Evolutionary conservation across 2,113 vertebrate species (phyloP).

Genomic region (Hippolais icterina): DNA sequence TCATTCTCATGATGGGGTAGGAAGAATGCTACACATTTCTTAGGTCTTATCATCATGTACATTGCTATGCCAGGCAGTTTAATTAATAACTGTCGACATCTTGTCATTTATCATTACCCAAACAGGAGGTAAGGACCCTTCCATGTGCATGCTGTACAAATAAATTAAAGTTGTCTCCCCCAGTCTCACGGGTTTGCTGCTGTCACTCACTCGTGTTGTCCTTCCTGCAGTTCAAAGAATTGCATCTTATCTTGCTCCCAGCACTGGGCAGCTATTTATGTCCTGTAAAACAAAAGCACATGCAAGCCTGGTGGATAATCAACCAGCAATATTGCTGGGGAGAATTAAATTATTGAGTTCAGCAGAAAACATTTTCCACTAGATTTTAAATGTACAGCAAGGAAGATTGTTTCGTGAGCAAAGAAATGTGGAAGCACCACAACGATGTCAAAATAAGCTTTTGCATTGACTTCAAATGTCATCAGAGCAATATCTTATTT

Average conservation of each 20-base stretch:
- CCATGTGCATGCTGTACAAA: background rate
- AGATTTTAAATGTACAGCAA: background rate
- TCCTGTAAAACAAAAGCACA: background rate
- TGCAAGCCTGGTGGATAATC: background rate
- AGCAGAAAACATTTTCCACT: rapidly evolving
- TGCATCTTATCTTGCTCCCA: background rate
- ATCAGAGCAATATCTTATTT: background rate
- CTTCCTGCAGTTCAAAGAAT: background rate
- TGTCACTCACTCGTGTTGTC: background rate
- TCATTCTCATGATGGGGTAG: conserved; percentile 72
- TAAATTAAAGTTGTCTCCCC: conserved; percentile 48
- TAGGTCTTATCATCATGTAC: conserved; percentile 23
- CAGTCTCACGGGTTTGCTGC: background rate
- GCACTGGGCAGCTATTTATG: background rate
- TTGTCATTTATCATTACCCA: conserved; percentile 74
- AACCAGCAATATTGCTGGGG: background rate
- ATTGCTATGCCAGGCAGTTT: conserved; percentile 49
- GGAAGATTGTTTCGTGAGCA: background rate
- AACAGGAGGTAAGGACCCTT: conserved; percentile 38
- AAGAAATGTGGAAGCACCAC: background rate
- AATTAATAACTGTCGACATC: conserved; percentile 75
- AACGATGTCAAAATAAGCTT: background rate
- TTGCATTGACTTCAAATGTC: background rate
- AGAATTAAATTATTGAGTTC: background rate
- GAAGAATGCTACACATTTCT: conserved; percentile 67